Evolutionary conservation across 2,888 invertebrate species (phyloP).

Genomic region (Zygogramma bicolorata): DNA sequence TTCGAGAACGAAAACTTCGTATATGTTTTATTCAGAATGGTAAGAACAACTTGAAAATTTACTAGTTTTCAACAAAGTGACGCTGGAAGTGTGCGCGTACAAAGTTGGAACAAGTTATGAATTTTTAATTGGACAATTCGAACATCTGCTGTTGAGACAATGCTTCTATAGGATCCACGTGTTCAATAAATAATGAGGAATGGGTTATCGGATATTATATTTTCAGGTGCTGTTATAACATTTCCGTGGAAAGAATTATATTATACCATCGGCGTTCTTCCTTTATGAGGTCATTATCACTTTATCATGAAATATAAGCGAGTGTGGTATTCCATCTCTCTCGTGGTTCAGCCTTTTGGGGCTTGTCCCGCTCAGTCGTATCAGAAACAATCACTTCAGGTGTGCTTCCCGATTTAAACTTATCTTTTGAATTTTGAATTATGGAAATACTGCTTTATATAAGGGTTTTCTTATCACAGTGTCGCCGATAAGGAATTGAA

Average conservation of each 20-base stretch:
- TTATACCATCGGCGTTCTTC: background rate
- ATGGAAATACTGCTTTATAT: no score
- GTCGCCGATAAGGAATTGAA: no score
- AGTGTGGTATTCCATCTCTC: background rate
- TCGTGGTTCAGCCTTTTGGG: background rate
- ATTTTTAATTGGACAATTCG: slow-evolving; percentile 10
- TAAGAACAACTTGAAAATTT: background rate
- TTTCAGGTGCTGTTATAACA: slow-evolving; percentile 15
- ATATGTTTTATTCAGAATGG: background rate
- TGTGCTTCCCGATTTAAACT: no score
- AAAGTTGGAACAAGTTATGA: slow-evolving; percentile 5
- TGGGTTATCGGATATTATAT: background rate
- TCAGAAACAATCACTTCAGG: no score
- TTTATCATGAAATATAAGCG: background rate
- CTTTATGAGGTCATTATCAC: slow-evolving; percentile 3
- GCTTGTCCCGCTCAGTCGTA: no score
- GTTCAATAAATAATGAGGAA: slow-evolving; percentile 7
- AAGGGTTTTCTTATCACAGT: no score
- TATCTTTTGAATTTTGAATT: no score
- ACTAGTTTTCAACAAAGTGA: background rate
- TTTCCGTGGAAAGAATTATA: background rate
- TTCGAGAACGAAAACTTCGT: background rate
- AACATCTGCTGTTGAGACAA: slow-evolving; percentile 22
- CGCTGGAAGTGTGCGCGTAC: slow-evolving; percentile 10
- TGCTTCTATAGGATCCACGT: background rate